These are phyloP conservation scores for Discoglossus pictus DNA, from an alignment of 2,797 vertebrate species.

Conservation along the genomic window DNA sequence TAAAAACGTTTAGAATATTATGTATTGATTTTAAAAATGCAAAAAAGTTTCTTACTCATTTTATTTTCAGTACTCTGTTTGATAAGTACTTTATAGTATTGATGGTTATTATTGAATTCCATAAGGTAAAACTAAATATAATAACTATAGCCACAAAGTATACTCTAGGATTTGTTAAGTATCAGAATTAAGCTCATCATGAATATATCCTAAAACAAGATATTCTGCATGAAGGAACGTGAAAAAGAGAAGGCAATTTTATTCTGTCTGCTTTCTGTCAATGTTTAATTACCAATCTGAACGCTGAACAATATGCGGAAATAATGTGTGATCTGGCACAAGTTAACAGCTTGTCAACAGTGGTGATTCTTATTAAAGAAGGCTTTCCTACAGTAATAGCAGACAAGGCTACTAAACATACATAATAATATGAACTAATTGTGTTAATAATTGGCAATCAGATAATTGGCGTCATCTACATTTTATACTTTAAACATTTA, in stretches of 20 bases:
- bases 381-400: slow-evolving; percentile 31
- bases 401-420: slow-evolving; percentile 32
- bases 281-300: slow-evolving; percentile 45
- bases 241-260: slow-evolving; percentile 12
- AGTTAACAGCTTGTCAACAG: slow-evolving; percentile 51
- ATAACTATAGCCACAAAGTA: too few relatives aligned
- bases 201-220: not conserved
- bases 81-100: too few relatives aligned
- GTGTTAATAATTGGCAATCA: slow-evolving; percentile 36
- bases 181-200: too few relatives aligned
- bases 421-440: slow-evolving; percentile 18
- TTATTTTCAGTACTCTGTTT: too few relatives aligned
- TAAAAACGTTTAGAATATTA: too few relatives aligned
- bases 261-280: slow-evolving; percentile 1
- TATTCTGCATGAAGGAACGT: slow-evolving; percentile 2
- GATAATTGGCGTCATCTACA: slow-evolving; percentile 12
- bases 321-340: slow-evolving; percentile 47
- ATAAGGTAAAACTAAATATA: too few relatives aligned
- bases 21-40: too few relatives aligned
- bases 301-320: slow-evolving; percentile 26
- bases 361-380: slow-evolving; percentile 39
- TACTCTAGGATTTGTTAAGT: too few relatives aligned
- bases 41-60: too few relatives aligned
- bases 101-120: too few relatives aligned
- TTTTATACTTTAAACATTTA: too few relatives aligned